Conservation (phyloP, 2,888 invertebrate species). For the Tinea trinotella region DNA sequence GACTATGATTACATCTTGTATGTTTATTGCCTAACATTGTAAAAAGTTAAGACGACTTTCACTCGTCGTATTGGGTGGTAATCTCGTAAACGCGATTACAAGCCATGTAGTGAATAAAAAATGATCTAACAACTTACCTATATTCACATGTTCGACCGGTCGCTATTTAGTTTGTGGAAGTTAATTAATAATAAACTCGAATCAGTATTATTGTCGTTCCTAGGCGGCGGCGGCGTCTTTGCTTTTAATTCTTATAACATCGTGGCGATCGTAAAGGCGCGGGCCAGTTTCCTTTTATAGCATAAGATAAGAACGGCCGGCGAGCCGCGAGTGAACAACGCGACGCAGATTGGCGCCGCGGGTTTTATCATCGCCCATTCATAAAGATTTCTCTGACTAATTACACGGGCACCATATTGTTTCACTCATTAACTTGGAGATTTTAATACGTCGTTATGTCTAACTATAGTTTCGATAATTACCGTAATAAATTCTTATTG, state of each 20-base stretch:
- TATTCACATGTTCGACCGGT: neutral
- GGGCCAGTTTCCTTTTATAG: slow-evolving; percentile 63
- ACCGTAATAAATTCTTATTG: neutral
- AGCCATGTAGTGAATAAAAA: neutral
- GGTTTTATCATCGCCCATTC: slow-evolving; percentile 29
- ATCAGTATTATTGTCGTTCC: slow-evolving; percentile 11
- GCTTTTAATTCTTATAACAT: slow-evolving; percentile 30
- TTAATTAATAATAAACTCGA: slow-evolving; percentile 16
- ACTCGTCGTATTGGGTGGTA: slow-evolving; percentile 9
- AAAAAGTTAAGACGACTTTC: neutral
- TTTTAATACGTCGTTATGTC: neutral
- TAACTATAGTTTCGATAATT: neutral
- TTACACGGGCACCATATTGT: slow-evolving; percentile 1
- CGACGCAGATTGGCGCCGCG: slow-evolving; percentile 29
- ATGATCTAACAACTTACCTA: neutral
- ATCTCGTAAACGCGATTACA: neutral
- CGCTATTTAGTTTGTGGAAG: neutral
- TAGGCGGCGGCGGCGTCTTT: slow-evolving; percentile 34
- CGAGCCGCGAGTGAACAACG: slow-evolving; percentile 28
- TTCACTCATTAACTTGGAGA: neutral
- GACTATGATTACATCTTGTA: slow-evolving; percentile 3
- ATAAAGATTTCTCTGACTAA: slow-evolving; percentile 24
- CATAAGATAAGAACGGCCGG: slow-evolving; percentile 49
- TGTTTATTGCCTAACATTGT: slow-evolving; percentile 5
- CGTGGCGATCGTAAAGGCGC: slow-evolving; percentile 52